phyloP scores from a whole-genome alignment of 2,797 vertebrate species.

The Clarias platycephalus region DNA sequence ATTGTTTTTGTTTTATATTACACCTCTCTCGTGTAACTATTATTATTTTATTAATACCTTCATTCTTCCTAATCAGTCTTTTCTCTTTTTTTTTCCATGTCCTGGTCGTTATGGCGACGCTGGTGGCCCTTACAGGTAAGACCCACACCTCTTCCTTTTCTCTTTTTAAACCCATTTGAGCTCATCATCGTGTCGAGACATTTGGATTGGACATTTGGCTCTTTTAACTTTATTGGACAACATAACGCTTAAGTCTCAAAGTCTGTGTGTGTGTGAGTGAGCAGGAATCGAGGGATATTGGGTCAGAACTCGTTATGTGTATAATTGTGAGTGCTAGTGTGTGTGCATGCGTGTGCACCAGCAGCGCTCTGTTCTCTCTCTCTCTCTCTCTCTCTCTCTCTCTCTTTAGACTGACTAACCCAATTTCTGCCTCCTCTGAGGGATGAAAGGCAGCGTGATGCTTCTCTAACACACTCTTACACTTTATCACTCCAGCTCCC shows the following conservation, averaged over 20 bases:
- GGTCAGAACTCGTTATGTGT: neutral
- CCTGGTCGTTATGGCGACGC: neutral
- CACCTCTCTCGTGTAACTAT: neutral
- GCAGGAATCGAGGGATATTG: neutral
- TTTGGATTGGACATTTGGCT: too few species aligned
- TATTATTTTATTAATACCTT: too few species aligned
- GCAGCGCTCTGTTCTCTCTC: constrained; percentile 51
- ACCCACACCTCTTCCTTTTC: neutral
- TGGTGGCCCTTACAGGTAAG: constrained; percentile 39
- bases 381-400: constrained; percentile 36
- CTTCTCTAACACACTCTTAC: constrained; percentile 12
- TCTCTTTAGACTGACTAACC: constrained; percentile 65
- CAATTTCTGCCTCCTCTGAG: constrained; percentile 64
- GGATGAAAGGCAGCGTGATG: constrained; percentile 41
- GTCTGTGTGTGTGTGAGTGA: neutral
- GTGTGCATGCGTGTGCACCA: constrained; percentile 36
- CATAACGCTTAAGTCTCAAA: neutral
- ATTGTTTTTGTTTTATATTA: neutral
- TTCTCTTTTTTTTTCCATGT: constrained; percentile 19
- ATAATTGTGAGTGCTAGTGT: neutral
- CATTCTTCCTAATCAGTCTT: neutral
- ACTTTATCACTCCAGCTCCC: constrained; percentile 36
- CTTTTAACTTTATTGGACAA: neutral
- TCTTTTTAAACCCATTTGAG: neutral
- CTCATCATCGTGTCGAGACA: neutral